These are phyloP conservation scores for Cichladusa arquata DNA, from an alignment of 2,113 vertebrate species.

Conservation along the genomic window DNA sequence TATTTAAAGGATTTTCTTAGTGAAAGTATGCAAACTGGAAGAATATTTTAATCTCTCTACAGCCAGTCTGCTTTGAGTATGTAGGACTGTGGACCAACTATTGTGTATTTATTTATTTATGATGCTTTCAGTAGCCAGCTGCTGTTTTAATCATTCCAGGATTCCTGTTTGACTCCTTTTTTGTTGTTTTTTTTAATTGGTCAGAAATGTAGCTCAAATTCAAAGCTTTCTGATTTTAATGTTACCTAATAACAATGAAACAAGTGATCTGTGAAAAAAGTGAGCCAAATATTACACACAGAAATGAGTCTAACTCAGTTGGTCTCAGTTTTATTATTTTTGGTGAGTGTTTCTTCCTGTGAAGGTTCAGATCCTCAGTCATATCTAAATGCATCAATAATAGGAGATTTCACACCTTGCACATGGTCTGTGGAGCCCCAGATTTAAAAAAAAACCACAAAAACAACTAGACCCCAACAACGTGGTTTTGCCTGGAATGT, in stretches of 20 bases:
- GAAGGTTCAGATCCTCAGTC: background rate
- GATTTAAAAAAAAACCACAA: background rate
- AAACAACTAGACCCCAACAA: accelerated
- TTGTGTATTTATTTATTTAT: conserved; percentile 19
- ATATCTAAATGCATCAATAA: background rate
- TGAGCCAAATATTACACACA: background rate
- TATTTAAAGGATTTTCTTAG: background rate
- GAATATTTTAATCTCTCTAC: background rate
- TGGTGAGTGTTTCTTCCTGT: background rate
- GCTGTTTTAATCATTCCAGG: background rate
- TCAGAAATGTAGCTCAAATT: background rate
- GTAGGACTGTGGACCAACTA: background rate
- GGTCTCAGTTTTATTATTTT: background rate
- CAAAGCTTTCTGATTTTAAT: background rate
- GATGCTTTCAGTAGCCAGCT: conserved; percentile 8
- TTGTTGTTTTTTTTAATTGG: background rate
- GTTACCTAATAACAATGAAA: background rate
- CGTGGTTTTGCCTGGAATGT: background rate
- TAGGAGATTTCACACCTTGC: background rate
- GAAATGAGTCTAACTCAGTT: background rate
- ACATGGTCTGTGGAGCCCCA: background rate
- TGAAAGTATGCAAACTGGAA: background rate
- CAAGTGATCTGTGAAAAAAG: background rate
- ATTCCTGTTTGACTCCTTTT: background rate
- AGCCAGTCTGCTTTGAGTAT: background rate